These are phyloP conservation scores for Villa cingulata DNA, from an alignment of 2,888 invertebrate genomes.

Conservation along the genomic window DNA sequence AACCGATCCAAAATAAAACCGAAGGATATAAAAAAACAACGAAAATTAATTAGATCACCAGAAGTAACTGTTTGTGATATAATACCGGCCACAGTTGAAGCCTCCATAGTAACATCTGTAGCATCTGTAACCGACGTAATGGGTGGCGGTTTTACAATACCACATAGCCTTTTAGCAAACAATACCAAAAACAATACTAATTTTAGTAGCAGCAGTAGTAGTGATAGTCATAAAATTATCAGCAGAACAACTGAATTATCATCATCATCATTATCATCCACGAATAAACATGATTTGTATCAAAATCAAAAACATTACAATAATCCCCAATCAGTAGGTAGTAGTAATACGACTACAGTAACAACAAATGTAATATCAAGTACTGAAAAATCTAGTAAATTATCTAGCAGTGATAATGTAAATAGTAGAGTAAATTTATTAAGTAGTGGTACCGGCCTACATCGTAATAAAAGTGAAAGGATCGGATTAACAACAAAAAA, in stretches of 20 bases:
- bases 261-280: not conserved
- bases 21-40: slow-evolving; percentile 9
- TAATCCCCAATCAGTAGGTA: not conserved
- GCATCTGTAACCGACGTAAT: slow-evolving; percentile 24
- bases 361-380: too few species aligned
- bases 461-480: not conserved
- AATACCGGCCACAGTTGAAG: slow-evolving; percentile 12
- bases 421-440: not conserved
- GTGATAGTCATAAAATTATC: too few species aligned
- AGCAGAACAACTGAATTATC: not conserved
- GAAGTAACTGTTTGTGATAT: slow-evolving; percentile 16
- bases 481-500: not conserved
- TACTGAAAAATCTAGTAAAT: not conserved
- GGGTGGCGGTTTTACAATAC: slow-evolving; percentile 22
- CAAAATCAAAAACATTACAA: too few species aligned
- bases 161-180: slow-evolving; percentile 2
- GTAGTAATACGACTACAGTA: too few species aligned
- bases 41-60: slow-evolving; percentile 14
- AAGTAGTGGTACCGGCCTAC: not conserved
- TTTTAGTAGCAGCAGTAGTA: not conserved
- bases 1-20: not conserved
- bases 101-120: slow-evolving; percentile 10
- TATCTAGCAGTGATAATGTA: not conserved
- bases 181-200: too few species aligned
- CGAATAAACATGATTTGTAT: too few species aligned